Evolutionary conservation across 1,140 invertebrate species (phyloP), one percentile per base, ranked within the genome.

Genomic region (Diorhabda carinulata): DNA sequence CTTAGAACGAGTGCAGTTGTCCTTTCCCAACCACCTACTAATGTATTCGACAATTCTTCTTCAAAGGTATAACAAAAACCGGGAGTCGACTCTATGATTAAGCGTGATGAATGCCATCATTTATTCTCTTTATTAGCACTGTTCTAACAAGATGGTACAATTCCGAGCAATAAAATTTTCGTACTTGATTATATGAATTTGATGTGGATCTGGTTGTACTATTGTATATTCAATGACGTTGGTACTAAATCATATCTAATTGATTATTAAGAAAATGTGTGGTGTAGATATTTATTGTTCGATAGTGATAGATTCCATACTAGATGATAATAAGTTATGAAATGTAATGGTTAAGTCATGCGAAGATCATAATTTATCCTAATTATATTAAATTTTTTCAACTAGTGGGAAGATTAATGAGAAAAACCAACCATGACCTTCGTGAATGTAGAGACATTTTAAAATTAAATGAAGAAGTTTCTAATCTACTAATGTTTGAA

Each of bases 121-220:
- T 52, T 52, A 52, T 52, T 52, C 47, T 52, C 47, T 52, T 52
- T 52, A 52, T 52, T 52, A 52, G 47, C 47, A 52, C 47, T n/a
- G 47, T 52, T 52, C 6, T 52, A 52, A 52, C 47, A 52, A 52
- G 47, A 52, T 52, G 47, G 47, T 52, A 52, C 47, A 25, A 25
- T 25, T 25, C 47, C n/a, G 47, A 8, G 47, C 47, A 52, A 52
- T 52, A 52, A 52, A 52, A 52, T 52, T 52, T 52, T 52, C 47
- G 47, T 52, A 52, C 47, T 52, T 52, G 47, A 52, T 52, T 52
- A 52, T 52, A 52, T 52, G 47, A 52, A 52, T 52, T 52, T 52
- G 47, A 52, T 52, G 47, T n/a, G n/a, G n/a, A 8, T 52, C 47
- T 25, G 25, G 25, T 25, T 25, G 25, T 25, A 25, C 25, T 25